Evolutionary conservation across 2,888 invertebrate genomes (phyloP), one percentile per base, ranked within the genome.

Genomic region (Nesidiocoris tenuis): DNA sequence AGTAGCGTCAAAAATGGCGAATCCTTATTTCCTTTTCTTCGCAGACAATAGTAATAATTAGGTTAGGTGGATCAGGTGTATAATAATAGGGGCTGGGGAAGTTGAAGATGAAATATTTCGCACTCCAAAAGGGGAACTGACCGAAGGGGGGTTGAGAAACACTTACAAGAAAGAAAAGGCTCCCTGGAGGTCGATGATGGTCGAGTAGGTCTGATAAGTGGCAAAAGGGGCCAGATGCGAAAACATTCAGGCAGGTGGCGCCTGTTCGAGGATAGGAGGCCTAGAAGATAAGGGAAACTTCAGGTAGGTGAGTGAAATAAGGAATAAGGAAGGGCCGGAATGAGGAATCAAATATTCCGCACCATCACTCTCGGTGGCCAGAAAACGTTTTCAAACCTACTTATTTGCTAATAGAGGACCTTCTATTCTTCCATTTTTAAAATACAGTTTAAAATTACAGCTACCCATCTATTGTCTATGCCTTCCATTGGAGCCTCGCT

Each of bases 241-340:
- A 70, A 70, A 70, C 70, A 70, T 70, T 70, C 23, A 59, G 57
- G 70, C 70, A 70, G 70, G 70, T 70, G 70, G 70, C 70, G 70
- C 70, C 70, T 57, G 61, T 19, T 59, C 59, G 17, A 18, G 17
- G 70, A 59, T 70, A 59, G 54, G 67, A n/a, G n/a, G 59, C 39
- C 3, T 7, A 39, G n/a, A 18, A 59, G 59, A 59, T 59, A 59
- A 18, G 59, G 54, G 59, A 59, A 18, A 59, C 59, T 59, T 59
- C 59, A 59, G 59, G 18, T 18, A 59, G 59, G 18, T 59, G n/a
- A 59, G 18, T 16, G n/a, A 59, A 59, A 59, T 16, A 9, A 59
- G 59, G 18, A 59, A 59, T 5, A 16, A 59, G 59, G 59, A 39
- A 39, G 39, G 39, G 39, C 39, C 12, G 12, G 39, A 12, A 3